These are phyloP conservation scores for Sminthurides aquaticus DNA, from an alignment of 2,888 invertebrate genomes.

Conservation along the genomic window DNA sequence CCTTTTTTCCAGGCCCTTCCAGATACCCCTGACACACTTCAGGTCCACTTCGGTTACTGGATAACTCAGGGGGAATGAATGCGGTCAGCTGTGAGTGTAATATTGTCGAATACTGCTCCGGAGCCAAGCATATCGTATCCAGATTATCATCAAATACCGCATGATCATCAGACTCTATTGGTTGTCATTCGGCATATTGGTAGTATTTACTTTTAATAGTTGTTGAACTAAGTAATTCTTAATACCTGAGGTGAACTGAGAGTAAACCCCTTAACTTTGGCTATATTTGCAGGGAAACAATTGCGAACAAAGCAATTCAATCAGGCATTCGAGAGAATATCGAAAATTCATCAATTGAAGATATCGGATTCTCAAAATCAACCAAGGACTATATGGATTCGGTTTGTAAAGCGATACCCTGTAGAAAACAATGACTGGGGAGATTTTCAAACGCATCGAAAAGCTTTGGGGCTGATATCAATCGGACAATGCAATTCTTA, in stretches of 20 bases:
- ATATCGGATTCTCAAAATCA: slow-evolving; percentile 74
- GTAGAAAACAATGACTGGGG: slow-evolving; percentile 97
- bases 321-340: slow-evolving; percentile 75
- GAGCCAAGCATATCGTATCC: slow-evolving; percentile 90
- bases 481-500: slow-evolving; percentile 74
- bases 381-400: slow-evolving; percentile 67
- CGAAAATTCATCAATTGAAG: slow-evolving; percentile 66
- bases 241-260: no score
- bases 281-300: slow-evolving; percentile 46
- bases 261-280: no score
- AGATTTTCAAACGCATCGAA: slow-evolving; percentile 88
- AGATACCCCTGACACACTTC: slow-evolving; percentile 53
- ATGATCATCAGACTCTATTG: slow-evolving; percentile 83
- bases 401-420: slow-evolving; percentile 83
- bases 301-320: slow-evolving; percentile 54
- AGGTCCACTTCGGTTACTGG: slow-evolving; percentile 71
- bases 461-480: slow-evolving; percentile 78
- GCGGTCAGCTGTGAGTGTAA: slow-evolving; percentile 84
- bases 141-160: slow-evolving; percentile 86
- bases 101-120: slow-evolving; percentile 75
- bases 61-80: slow-evolving; percentile 50
- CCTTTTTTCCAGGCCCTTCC: slow-evolving; percentile 73
- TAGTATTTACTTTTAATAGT: no score
- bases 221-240: no score
- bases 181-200: slow-evolving; percentile 83